Evolutionary conservation across 1,140 invertebrate species (phyloP).

Genomic region (Brachionus sp.): DNA sequence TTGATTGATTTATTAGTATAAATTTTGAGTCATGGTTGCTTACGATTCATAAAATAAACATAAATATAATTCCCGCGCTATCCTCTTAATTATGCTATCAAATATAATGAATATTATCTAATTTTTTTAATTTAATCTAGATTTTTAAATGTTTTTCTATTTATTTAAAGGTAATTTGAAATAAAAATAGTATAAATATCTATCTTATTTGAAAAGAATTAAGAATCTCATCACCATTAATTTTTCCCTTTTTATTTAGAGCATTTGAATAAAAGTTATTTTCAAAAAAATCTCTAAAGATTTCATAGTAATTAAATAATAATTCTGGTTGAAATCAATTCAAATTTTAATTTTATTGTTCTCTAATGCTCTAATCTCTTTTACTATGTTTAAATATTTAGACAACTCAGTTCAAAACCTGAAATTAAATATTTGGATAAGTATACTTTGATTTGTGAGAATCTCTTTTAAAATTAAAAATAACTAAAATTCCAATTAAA

Average conservation of each 20-base stretch:
- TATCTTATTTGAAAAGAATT: too few relatives aligned
- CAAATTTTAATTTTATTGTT: neutral
- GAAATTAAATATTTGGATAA: neutral
- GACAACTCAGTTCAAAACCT: neutral
- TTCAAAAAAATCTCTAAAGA: neutral
- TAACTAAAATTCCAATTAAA: neutral
- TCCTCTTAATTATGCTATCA: neutral
- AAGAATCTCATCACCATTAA: too few relatives aligned
- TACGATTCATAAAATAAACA: neutral
- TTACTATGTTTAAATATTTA: neutral
- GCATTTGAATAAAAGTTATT: neutral
- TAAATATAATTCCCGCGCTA: neutral
- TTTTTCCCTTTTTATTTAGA: neutral
- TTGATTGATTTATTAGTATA: neutral
- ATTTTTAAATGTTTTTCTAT: neutral
- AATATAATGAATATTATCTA: too few relatives aligned
- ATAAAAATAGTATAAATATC: neutral
- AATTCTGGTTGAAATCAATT: neutral
- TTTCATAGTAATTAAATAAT: neutral
- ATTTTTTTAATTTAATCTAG: neutral
- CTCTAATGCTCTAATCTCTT: neutral
- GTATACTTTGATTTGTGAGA: neutral
- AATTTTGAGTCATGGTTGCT: neutral
- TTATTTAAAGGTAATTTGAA: neutral
- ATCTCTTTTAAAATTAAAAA: neutral